Evolutionary conservation across 92 coral and sea anemone species (phyloP).

Genomic region (Galaxea fascicularis): DNA sequence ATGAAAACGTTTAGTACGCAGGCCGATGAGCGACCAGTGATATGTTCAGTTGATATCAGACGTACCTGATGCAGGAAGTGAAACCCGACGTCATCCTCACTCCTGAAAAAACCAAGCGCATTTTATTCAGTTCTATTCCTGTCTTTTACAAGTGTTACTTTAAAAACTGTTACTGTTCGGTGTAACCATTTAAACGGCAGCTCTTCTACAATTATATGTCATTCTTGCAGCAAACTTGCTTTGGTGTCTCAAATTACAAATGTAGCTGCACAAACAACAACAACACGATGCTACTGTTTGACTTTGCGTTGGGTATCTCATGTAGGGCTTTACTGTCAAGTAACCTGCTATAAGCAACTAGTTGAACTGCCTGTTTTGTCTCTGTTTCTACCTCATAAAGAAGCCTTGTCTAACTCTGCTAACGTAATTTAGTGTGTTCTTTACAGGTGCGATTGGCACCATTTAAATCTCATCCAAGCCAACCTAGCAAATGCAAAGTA

Average conservation of each 20-base stretch:
- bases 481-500: background rate
- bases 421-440: background rate
- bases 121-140: background rate
- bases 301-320: too few relatives aligned
- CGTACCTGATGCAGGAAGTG: slow-evolving; percentile 49
- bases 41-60: background rate
- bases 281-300: too few relatives aligned
- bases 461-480: background rate
- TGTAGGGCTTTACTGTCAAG: too few relatives aligned
- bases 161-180: too few relatives aligned
- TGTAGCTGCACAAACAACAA: too few relatives aligned
- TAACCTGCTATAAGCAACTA: background rate
- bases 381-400: slow-evolving; percentile 11
- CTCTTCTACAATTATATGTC: too few relatives aligned
- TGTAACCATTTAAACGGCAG: too few relatives aligned
- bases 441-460: background rate
- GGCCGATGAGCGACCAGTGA: background rate
- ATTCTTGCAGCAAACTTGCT: too few relatives aligned
- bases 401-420: background rate
- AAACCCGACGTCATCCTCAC: background rate
- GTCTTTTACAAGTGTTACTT: background rate
- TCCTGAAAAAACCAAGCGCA: background rate
- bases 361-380: slow-evolving; percentile 6
- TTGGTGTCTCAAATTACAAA: too few relatives aligned
- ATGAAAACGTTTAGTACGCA: too few relatives aligned